phyloP scores from a whole-genome alignment of 2,113 vertebrate species.

The Tonatia bakeri region DNA sequence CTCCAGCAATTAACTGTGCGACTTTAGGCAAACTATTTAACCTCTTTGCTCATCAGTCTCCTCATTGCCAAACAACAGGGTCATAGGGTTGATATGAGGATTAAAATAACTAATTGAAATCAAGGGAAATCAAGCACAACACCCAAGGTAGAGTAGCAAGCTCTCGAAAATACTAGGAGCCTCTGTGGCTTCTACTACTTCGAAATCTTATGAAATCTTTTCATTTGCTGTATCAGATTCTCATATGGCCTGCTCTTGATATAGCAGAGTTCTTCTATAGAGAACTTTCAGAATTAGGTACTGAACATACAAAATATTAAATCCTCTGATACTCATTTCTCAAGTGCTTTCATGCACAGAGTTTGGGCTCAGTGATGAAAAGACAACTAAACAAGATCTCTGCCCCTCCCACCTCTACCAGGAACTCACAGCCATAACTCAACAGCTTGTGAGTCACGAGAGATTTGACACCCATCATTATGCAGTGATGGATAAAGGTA shows the following conservation, averaged over 20 bases:
- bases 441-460: background rate
- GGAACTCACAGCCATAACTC: background rate
- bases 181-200: background rate
- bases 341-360: background rate
- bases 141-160: background rate
- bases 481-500: background rate
- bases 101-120: background rate
- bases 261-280: background rate
- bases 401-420: rapidly evolving
- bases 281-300: background rate
- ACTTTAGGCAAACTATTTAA: background rate
- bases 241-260: background rate
- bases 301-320: background rate
- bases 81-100: background rate
- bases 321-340: background rate
- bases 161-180: background rate
- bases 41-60: background rate
- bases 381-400: background rate
- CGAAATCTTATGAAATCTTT: background rate
- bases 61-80: background rate
- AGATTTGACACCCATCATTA: background rate
- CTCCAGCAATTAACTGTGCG: background rate
- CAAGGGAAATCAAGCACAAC: background rate
- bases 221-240: background rate
- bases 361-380: background rate